A percentile compares a stretch with the other conserved stretches of the same genome.
These are phyloP conservation scores for Achroia grisella DNA, from an alignment of 1,140 invertebrate species.

Conservation along the genomic window DNA sequence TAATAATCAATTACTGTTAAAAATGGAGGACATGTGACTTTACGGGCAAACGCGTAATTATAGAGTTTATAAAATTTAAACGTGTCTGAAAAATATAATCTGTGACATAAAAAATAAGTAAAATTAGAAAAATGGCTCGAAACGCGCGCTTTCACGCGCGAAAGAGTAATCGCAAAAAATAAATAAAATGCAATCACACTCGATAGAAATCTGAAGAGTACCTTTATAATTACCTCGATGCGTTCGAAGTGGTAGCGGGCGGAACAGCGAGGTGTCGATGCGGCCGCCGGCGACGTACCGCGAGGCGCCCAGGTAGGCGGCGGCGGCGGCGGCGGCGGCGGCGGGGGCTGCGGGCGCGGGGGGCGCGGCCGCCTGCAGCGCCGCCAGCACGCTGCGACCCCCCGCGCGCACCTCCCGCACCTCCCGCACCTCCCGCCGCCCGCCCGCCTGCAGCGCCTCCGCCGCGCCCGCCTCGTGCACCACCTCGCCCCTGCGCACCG, in stretches of 20 bases:
- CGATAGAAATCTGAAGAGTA: too few species aligned
- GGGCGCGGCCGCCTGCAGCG: constrained; percentile 6
- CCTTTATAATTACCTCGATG: constrained; percentile 27
- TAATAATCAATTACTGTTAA: too few species aligned
- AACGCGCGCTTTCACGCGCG: too few species aligned
- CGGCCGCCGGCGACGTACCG: constrained; percentile 48
- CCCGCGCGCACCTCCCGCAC: not conserved
- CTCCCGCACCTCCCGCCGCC: constrained; percentile 1
- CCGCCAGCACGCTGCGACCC: constrained; percentile 20
- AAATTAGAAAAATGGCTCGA: too few species aligned
- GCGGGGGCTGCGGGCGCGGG: constrained; percentile 4
- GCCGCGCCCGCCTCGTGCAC: constrained; percentile 18
- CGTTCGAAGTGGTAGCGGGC: constrained; percentile 30
- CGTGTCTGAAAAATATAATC: too few species aligned
- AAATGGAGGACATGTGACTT: too few species aligned
- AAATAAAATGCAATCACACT: too few species aligned
- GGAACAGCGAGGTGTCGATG: constrained; percentile 53
- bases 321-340: constrained; percentile 25
- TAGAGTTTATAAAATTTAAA: too few species aligned
- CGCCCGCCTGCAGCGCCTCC: constrained; percentile 2
- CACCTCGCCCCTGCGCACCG: constrained; percentile 45
- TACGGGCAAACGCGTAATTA: too few species aligned
- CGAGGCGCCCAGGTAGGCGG: constrained; percentile 46
- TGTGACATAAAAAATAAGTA: too few species aligned
- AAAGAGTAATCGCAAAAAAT: too few species aligned